phyloP scores from a whole-genome alignment of 2,888 invertebrate genomes.

The Spodoptera littoralis region DNA sequence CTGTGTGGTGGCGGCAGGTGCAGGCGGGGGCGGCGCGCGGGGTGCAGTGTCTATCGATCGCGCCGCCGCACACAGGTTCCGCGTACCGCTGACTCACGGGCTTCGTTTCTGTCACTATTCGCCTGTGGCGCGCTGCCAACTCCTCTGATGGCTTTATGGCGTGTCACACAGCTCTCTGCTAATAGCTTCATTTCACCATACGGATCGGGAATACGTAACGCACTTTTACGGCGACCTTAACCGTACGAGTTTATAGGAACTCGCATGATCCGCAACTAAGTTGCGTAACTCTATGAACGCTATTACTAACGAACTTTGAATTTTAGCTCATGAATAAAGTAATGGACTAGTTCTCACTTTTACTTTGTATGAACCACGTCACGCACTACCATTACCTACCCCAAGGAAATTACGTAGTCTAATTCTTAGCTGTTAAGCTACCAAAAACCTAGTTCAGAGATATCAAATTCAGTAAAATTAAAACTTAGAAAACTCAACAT shows the following conservation, averaged over 20 bases:
- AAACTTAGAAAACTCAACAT: not conserved
- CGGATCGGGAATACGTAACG: constrained; percentile 32
- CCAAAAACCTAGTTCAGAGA: not conserved
- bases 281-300: constrained; percentile 9
- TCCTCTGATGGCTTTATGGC: constrained; percentile 74
- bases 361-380: constrained; percentile 27
- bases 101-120: constrained; percentile 72
- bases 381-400: constrained; percentile 31
- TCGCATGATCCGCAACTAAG: constrained; percentile 6
- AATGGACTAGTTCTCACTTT: constrained; percentile 11
- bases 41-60: constrained; percentile 86
- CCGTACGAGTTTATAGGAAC: constrained; percentile 15
- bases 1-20: constrained; percentile 71
- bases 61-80: constrained; percentile 80
- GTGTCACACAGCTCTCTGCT: constrained; percentile 69
- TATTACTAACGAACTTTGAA: not conserved
- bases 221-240: constrained; percentile 36
- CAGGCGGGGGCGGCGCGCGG: constrained; percentile 67
- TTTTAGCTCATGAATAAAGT: constrained; percentile 1
- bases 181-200: constrained; percentile 72
- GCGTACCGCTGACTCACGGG: constrained; percentile 81
- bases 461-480: not conserved
- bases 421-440: not conserved
- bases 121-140: constrained; percentile 81
- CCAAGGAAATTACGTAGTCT: constrained; percentile 17